A percentile compares a stretch with the other conserved stretches of the same genome.
These are phyloP conservation scores for Chironomus riparius DNA, from an alignment of 2,888 invertebrate species.

Conservation along the genomic window DNA sequence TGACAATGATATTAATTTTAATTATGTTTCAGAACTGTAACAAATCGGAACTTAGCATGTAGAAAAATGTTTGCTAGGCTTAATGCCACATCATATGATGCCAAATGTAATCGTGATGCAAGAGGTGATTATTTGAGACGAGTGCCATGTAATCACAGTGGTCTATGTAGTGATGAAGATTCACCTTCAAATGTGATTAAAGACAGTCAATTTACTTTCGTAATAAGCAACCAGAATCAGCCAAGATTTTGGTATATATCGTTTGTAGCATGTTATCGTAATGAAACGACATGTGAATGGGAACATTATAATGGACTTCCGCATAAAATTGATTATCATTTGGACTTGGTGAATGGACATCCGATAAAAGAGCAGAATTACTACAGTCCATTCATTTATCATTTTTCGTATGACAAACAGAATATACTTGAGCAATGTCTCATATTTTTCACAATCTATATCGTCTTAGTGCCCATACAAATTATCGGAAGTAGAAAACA, in stretches of 20 bases:
- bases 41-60: constrained; percentile 66
- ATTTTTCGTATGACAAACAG: constrained; percentile 94
- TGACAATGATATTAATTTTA: not conserved
- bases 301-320: constrained; percentile 54
- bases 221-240: constrained; percentile 78
- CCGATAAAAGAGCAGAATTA: constrained; percentile 72
- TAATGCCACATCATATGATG: constrained; percentile 74
- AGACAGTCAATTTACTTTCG: constrained; percentile 88
- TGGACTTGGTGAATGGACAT: constrained; percentile 89
- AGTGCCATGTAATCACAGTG: constrained; percentile 67
- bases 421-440: constrained; percentile 86
- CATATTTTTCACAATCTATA: constrained; percentile 76
- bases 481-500: constrained; percentile 82
- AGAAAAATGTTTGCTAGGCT: constrained; percentile 78
- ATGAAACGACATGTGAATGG: constrained; percentile 74
- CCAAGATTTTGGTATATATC: constrained; percentile 96
- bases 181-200: constrained; percentile 73
- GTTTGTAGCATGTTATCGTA: constrained; percentile 82
- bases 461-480: constrained; percentile 79
- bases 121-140: constrained; percentile 70
- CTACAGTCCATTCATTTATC: constrained; percentile 75
- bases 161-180: constrained; percentile 81
- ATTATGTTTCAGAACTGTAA: constrained; percentile 37
- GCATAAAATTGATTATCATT: not conserved
- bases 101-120: constrained; percentile 58